phyloP scores from a whole-genome alignment of 2,113 vertebrate genomes.

The Dolichallabes microphthalmus region DNA sequence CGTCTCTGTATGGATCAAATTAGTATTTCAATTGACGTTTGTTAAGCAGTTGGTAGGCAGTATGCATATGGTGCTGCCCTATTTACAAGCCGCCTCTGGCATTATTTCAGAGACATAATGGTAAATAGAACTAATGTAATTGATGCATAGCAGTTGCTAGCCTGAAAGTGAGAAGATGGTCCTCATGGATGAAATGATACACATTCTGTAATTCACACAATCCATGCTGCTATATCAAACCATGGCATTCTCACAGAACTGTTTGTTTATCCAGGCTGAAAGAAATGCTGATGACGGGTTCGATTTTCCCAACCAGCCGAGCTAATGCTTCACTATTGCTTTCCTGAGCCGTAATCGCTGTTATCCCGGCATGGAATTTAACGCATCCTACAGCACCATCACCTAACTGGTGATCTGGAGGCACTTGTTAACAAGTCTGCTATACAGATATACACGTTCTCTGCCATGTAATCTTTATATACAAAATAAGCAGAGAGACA shows the following conservation, averaged over 20 bases:
- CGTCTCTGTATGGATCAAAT: too few species aligned
- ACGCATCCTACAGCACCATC: slow-evolving; percentile 5
- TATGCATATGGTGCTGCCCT: not conserved
- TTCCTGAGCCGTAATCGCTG: not conserved
- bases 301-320: not conserved
- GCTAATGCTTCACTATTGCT: slow-evolving; percentile 6
- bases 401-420: slow-evolving; percentile 26
- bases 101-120: not conserved
- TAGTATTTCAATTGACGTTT: not conserved
- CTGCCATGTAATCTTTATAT: not conserved
- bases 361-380: not conserved
- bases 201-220: slow-evolving; percentile 29
- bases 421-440: not conserved
- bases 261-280: not conserved
- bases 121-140: not conserved
- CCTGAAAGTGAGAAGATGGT: slow-evolving; percentile 39
- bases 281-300: slow-evolving; percentile 8
- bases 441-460: not conserved
- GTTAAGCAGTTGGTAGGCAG: not conserved
- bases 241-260: slow-evolving; percentile 5
- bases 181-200: slow-evolving; percentile 58
- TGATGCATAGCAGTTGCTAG: not conserved
- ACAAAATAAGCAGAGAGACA: not conserved
- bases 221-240: slow-evolving; percentile 25
- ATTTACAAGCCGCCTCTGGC: not conserved